Evolutionary conservation across 2,888 invertebrate species (phyloP), one percentile per base, ranked within the genome.

Genomic region (Drosophila limbata): DNA sequence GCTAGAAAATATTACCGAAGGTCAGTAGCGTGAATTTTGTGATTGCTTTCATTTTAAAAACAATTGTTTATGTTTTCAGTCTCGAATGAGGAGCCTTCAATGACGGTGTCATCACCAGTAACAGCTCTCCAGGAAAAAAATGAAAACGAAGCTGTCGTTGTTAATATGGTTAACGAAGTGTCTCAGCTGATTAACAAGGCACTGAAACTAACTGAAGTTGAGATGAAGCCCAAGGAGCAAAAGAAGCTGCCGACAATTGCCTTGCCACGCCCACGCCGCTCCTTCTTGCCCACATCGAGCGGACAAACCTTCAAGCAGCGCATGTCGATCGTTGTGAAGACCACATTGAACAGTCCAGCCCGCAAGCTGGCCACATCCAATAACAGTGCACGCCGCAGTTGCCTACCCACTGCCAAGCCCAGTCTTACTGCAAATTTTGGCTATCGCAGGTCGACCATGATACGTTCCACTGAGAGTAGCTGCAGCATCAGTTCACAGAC

Each of bases 281-380:
- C 71, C 1, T 67, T 37, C 60, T 8, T 88, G 48, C 86, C 86
- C 3, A 73, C 79, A 19, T n/a, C 52, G 3, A 71, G 64, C 17
- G 77, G 68, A 1, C 81, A 88, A 11, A 81, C 81, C 19, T 85
- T 87, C 28, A 88, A 82, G 25, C 90, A 90, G 17, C 89, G 91
- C n/a, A 91, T 91, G 91, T 91, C 92, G 0, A 84, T 91, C 3
- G 84, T 92, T 3, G 91, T 92, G 0, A 92, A 91, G 48, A 92
- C 91, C 19, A 92, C 91, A 1, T 64, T 92, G 0, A 92, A 92
- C 53, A 91, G 91, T 40, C 92, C 91, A 47, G 91, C 91, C 0
- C 88, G 91, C 4, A 92, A 83, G 42, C 57, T 72, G 35, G 33
- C 55, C 15, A 11, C 67, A 19, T 39, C 37, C 6, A 57, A 57